Conservation (phyloP, 2,888 invertebrate genomes). For the Eudemis profundana region DNA sequence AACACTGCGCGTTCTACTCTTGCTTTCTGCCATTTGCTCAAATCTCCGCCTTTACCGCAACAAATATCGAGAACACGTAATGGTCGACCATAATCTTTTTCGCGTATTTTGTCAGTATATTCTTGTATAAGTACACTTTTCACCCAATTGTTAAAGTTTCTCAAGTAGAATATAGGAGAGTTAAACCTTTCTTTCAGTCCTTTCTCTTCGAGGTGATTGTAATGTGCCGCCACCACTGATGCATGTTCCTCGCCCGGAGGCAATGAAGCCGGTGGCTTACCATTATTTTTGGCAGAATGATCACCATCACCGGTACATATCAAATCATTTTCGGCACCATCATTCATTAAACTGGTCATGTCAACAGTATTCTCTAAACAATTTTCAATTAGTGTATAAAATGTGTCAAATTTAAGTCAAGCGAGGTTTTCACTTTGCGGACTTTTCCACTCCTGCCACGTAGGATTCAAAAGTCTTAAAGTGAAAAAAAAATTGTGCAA, state of each 20-base stretch:
- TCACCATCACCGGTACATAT: slow-evolving; percentile 16
- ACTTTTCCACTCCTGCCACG: not conserved
- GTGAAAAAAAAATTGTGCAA: not conserved
- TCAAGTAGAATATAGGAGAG: slow-evolving; percentile 96
- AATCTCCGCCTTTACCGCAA: slow-evolving; percentile 99
- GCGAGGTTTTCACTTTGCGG: not conserved
- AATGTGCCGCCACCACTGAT: slow-evolving; percentile 94
- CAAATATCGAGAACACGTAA: slow-evolving; percentile 95
- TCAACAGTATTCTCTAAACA: slow-evolving; percentile 9
- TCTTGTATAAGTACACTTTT: slow-evolving; percentile 97
- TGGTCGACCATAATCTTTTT: slow-evolving; percentile 88
- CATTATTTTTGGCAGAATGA: slow-evolving; percentile 35
- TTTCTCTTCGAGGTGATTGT: slow-evolving; percentile 94
- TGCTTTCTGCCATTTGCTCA: slow-evolving; percentile 97
- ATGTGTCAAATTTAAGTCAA: not conserved
- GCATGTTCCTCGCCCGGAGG: slow-evolving; percentile 73
- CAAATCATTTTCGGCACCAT: slow-evolving; percentile 20
- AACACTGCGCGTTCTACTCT: slow-evolving; percentile 93
- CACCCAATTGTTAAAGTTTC: slow-evolving; percentile 99
- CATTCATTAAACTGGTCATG: slow-evolving; percentile 20
- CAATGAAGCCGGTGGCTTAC: slow-evolving; percentile 39
- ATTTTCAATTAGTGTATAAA: too few relatives aligned
- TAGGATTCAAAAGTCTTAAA: not conserved
- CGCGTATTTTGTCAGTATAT: slow-evolving; percentile 88
- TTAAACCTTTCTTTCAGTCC: slow-evolving; percentile 92